A percentile compares a stretch with the other conserved stretches of the same genome.
phyloP scores from a whole-genome alignment of 2,888 invertebrate species.

The Cephus sareptanus region DNA sequence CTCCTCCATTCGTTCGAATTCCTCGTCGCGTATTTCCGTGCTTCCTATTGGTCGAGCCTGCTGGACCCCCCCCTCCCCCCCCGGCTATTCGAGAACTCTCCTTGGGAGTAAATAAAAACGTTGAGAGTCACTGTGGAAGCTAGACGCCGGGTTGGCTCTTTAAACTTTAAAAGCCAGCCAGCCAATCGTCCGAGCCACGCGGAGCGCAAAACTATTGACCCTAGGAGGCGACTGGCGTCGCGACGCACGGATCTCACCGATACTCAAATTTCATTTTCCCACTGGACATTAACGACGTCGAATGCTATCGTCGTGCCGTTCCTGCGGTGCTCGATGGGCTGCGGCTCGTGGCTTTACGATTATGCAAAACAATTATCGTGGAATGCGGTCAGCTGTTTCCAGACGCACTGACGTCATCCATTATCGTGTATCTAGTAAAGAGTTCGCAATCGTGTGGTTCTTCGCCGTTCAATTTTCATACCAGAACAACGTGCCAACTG shows the following conservation, averaged over 20 bases:
- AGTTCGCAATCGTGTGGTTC: slow-evolving; percentile 31
- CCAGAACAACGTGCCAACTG: too few relatives aligned
- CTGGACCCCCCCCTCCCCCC: too few relatives aligned
- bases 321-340: background rate
- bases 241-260: slow-evolving; percentile 8
- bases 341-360: slow-evolving; percentile 37
- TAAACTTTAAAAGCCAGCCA: slow-evolving; percentile 62
- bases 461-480: slow-evolving; percentile 1
- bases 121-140: slow-evolving; percentile 1
- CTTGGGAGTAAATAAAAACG: too few relatives aligned
- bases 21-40: background rate
- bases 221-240: slow-evolving; percentile 11
- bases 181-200: slow-evolving; percentile 26
- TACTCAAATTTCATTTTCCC: background rate
- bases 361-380: slow-evolving; percentile 63
- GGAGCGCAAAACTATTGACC: slow-evolving; percentile 50
- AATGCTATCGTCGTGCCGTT: too few relatives aligned
- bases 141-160: slow-evolving; percentile 52
- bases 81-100: too few relatives aligned
- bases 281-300: background rate
- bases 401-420: slow-evolving; percentile 53
- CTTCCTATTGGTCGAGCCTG: too few relatives aligned
- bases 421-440: slow-evolving; percentile 29
- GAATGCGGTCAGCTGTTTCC: slow-evolving; percentile 65
- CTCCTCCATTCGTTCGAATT: background rate